Base-by-base conservation (phyloP, 2,888 invertebrate genomes). In the Osmoderma eremita region DNA sequence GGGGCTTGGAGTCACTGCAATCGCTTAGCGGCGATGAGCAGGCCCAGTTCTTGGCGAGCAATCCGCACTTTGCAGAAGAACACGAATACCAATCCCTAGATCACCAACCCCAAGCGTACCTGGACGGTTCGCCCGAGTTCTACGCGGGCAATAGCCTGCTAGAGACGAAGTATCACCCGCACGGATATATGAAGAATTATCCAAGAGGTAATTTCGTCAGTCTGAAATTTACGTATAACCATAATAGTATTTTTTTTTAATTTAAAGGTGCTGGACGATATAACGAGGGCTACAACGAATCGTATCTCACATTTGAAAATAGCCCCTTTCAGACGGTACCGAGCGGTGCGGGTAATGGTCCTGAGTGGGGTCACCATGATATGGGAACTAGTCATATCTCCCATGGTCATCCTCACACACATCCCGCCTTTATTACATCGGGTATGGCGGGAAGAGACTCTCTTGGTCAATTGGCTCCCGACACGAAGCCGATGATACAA, bases 271-370 rank as follows among this genome's bases (percentile, higher is more conserved):
- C 64, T 79, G 81, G 83, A 41, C 79, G 86, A 70, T 86, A 84
- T 76, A 81, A 85, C 77, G 85, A 87, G 66, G 83, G 83, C 38
- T 88, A 87, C 76, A 83, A 82, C 42, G 84, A 85, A 70, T 80
- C 82, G 58, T 87, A 81, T 81, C 84, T 82, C 48, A 86, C 88
- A 39, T 91, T 90, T 79, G 90, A 90, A 76, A 84, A 87, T 61
- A 83, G 88, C 69, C 87, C 90, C 70, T 93, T 91, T 80, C 92
- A 92, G 80, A 89, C 91, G 67, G 92, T 93, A 75, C 90, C 90
- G 50, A 88, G 86, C 73, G 87, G 77, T 70, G 80, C 69, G 81
- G 79, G 50, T 22, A 81, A 81, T 69, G 82, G 82, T 56, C 75
- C 80, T 42, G 79, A 83, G 41, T 80, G 81, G 78, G 72, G 74